These are phyloP conservation scores for Ailurus styani DNA, from an alignment of 2,113 vertebrate species.

Conservation along the genomic window DNA sequence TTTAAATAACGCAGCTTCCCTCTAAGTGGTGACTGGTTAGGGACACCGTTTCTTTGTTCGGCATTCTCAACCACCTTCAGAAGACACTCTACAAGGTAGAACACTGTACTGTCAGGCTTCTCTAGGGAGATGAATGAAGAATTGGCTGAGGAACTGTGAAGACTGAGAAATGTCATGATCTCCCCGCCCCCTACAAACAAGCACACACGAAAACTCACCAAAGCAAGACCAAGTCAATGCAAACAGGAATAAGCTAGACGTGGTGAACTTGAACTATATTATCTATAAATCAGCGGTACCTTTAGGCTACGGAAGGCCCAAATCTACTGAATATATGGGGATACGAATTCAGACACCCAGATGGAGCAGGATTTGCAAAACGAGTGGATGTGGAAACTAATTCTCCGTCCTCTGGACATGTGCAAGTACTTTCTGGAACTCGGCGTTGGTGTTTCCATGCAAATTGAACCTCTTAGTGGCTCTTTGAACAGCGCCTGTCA, in stretches of 20 bases:
- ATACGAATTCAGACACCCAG: neutral
- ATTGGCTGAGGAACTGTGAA: neutral
- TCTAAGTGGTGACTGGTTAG: too few species aligned
- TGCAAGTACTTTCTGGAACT: neutral
- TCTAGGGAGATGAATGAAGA: neutral
- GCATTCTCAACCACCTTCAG: too few species aligned
- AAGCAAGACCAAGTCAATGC: neutral
- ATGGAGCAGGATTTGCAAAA: neutral
- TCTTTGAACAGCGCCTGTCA: neutral
- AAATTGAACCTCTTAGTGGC: rapidly evolving
- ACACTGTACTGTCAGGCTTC: neutral
- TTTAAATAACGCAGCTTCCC: too few species aligned
- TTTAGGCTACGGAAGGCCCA: neutral
- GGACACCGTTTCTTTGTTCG: too few species aligned
- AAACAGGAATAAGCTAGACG: rapidly evolving
- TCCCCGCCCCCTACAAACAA: neutral
- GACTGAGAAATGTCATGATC: rapidly evolving
- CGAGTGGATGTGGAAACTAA: rapidly evolving
- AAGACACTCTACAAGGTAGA: rapidly evolving
- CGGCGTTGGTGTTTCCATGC: neutral
- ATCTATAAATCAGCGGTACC: neutral
- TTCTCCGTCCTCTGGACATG: neutral
- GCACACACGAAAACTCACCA: neutral
- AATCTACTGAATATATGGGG: rapidly evolving
- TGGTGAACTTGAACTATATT: neutral